A percentile compares a stretch with the other conserved stretches of the same genome.
phyloP scores from a whole-genome alignment of 2,888 invertebrate genomes.

The Aspidapion aeneum region DNA sequence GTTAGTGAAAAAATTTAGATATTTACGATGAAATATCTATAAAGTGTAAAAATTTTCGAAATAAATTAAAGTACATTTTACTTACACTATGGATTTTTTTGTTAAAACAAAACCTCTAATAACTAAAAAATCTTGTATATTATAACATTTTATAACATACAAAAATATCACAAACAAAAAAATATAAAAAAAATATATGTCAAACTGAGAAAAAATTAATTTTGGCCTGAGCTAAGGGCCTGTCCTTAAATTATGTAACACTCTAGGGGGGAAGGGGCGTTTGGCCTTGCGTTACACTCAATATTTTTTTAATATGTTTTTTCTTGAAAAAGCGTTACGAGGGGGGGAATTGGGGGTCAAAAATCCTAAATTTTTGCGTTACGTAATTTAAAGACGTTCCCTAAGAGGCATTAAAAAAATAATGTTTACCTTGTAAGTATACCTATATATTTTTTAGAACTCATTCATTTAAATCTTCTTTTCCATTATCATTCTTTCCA shows the following conservation, averaged over 20 bases:
- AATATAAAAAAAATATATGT: neutral
- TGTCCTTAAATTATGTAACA: too few species aligned
- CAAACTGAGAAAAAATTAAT: neutral
- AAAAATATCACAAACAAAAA: neutral
- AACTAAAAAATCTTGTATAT: neutral
- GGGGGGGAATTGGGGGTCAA: too few species aligned
- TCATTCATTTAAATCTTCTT: neutral
- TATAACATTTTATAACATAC: neutral
- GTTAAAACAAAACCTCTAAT: too few species aligned
- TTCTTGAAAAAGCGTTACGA: too few species aligned
- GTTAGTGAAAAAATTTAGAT: neutral
- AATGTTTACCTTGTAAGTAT: too few species aligned
- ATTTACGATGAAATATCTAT: neutral
- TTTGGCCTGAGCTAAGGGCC: too few species aligned
- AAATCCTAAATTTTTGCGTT: neutral
- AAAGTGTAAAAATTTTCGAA: neutral
- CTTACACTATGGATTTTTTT: neutral
- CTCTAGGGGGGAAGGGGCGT: too few species aligned
- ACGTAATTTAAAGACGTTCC: too few species aligned
- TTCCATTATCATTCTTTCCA: constrained; percentile 31
- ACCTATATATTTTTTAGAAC: neutral
- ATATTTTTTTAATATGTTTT: too few species aligned
- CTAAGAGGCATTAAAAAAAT: too few species aligned
- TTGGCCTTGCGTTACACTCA: too few species aligned
- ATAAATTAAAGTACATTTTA: neutral